A percentile compares a stretch with the other conserved stretches of the same genome.
Evolutionary conservation across 2,888 invertebrate species (phyloP).

Genomic region (Conomelus anceps): DNA sequence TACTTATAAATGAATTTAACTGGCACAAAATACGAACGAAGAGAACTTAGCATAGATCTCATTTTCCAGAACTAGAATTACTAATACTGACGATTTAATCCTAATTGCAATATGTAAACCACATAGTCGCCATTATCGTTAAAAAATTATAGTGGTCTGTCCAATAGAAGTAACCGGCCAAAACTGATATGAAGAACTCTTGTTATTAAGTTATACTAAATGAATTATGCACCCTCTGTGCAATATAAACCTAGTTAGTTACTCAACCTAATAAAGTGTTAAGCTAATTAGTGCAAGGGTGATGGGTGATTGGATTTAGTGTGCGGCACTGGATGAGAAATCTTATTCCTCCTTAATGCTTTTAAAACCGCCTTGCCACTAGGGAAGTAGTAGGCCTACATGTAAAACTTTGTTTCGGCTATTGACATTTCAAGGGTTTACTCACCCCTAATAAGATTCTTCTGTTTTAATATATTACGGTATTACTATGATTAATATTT

Average conservation of each 20-base stretch:
- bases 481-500: not conserved
- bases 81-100: too few relatives aligned
- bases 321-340: not conserved
- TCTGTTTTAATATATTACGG: not conserved
- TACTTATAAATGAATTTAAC: too few relatives aligned
- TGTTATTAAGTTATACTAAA: conserved; percentile 26
- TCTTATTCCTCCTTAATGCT: not conserved
- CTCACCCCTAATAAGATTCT: not conserved
- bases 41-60: too few relatives aligned
- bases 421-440: not conserved
- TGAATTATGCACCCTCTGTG: conserved; percentile 23
- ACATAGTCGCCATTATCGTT: not conserved
- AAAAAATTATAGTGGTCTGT: not conserved
- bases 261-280: conserved; percentile 25
- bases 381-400: too few relatives aligned
- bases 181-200: not conserved
- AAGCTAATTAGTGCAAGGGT: conserved; percentile 17
- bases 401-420: not conserved
- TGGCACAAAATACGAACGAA: too few relatives aligned
- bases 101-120: too few relatives aligned
- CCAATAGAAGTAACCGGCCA: not conserved
- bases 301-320: not conserved
- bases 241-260: conserved; percentile 26
- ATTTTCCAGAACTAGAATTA: too few relatives aligned
- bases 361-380: not conserved